These are phyloP conservation scores for Cyphomyrmex costatus DNA, from an alignment of 1,140 invertebrate species.

Conservation along the genomic window DNA sequence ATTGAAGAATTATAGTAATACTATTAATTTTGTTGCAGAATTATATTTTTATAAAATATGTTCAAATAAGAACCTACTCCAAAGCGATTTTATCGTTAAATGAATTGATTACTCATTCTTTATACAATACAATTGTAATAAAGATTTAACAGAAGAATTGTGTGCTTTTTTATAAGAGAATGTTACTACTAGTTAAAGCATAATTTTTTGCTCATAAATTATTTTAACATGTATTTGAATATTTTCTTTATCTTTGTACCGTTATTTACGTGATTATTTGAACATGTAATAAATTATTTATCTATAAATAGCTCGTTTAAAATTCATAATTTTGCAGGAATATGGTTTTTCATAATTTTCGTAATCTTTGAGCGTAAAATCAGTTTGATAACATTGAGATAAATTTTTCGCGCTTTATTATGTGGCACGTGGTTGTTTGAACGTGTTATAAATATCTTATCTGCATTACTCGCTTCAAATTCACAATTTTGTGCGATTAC, in stretches of 20 bases:
- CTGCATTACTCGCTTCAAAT: not conserved
- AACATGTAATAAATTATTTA: not conserved
- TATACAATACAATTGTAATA: not conserved
- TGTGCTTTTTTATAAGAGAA: not conserved
- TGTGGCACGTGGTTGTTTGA: not conserved
- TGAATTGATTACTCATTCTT: not conserved
- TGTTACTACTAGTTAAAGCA: not conserved
- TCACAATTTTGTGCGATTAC: not conserved
- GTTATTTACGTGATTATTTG: conserved; percentile 9
- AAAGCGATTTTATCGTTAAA: not conserved
- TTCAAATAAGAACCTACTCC: not conserved
- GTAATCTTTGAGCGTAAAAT: not conserved
- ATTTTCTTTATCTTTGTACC: not conserved
- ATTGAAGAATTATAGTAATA: not conserved
- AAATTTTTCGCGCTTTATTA: not conserved
- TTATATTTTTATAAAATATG: not conserved
- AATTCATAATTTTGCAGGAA: not conserved
- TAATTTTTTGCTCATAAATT: not conserved
- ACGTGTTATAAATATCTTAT: conserved; percentile 1
- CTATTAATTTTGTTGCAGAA: no score
- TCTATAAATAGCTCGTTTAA: not conserved
- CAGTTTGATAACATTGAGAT: not conserved
- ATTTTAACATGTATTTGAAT: not conserved
- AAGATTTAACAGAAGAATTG: not conserved
- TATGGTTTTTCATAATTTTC: not conserved